phyloP scores from a whole-genome alignment of 2,888 invertebrate species.

The Auanema sp. region DNA sequence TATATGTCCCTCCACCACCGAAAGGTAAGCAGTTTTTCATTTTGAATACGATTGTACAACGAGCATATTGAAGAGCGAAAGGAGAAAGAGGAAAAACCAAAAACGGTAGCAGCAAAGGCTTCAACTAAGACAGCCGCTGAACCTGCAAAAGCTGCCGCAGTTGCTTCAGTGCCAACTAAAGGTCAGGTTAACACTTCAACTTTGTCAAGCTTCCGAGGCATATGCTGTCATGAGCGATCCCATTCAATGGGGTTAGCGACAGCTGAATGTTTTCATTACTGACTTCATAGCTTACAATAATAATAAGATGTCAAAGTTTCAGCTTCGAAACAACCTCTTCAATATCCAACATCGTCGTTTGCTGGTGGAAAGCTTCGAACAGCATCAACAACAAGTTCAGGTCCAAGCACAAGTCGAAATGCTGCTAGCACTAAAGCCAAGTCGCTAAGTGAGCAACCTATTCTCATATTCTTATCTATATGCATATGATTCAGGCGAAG shows the following conservation, averaged over 20 bases:
- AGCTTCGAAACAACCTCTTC: conserved; percentile 10
- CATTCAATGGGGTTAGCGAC: neutral
- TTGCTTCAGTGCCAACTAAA: neutral
- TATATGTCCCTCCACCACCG: conserved; percentile 41
- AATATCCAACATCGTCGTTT: conserved; percentile 39
- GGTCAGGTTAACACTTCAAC: neutral
- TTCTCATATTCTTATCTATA: neutral
- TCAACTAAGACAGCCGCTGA: neutral
- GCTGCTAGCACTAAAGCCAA: conserved; percentile 2
- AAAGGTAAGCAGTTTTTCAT: conserved; percentile 23
- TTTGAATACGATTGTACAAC: neutral
- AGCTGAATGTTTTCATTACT: conserved; percentile 10
- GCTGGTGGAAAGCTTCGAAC: conserved; percentile 23
- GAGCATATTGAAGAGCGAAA: conserved; percentile 20
- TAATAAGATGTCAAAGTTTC: neutral
- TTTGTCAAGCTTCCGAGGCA: no score
- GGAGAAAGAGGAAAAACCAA: conserved; percentile 24
- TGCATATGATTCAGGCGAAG: conserved; percentile 25
- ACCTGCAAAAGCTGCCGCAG: conserved; percentile 2
- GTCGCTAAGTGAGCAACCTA: neutral
- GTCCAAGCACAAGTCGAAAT: conserved; percentile 14
- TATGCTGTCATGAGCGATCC: no score
- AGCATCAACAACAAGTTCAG: neutral
- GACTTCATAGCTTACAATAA: neutral
- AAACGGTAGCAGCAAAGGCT: neutral